Conservation (phyloP, 1,140 invertebrate genomes). For the Hyles vespertilio region DNA sequence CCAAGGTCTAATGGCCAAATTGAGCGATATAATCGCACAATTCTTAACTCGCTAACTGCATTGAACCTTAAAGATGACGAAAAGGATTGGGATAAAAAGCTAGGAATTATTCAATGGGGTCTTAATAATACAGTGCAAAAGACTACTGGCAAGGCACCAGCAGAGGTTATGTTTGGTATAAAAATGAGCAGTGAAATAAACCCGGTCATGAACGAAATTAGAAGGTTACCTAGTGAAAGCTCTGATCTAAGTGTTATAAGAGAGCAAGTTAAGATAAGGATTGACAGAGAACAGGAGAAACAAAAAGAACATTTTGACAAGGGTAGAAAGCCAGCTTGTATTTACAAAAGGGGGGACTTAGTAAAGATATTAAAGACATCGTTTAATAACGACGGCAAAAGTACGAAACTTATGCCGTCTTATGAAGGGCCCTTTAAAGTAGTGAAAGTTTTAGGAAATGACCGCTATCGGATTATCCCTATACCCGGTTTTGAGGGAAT, state of each 20-base stretch:
- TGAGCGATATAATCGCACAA: too few relatives aligned
- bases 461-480: constrained; percentile 19
- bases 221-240: too few relatives aligned
- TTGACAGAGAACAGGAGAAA: background rate
- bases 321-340: constrained; percentile 11
- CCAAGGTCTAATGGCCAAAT: too few relatives aligned
- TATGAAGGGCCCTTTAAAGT: constrained; percentile 23
- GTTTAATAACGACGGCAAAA: constrained; percentile 26
- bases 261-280: background rate
- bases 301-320: constrained; percentile 21
- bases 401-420: constrained; percentile 23
- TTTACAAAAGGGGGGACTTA: constrained; percentile 19
- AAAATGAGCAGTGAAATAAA: constrained; percentile 13
- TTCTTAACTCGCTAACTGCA: too few relatives aligned
- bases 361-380: constrained; percentile 22
- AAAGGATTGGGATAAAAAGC: constrained; percentile 14
- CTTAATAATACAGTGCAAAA: constrained; percentile 19
- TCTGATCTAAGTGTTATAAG: background rate
- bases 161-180: constrained; percentile 18
- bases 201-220: constrained; percentile 1
- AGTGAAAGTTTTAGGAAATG: constrained; percentile 18
- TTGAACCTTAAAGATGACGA: constrained; percentile 9
- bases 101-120: constrained; percentile 19
- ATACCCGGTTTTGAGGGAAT: constrained; percentile 18
- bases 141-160: constrained; percentile 9